Evolutionary conservation across 2,888 invertebrate species (phyloP), one percentile per base, ranked within the genome.

Genomic region (Drosophila neonasuta): DNA sequence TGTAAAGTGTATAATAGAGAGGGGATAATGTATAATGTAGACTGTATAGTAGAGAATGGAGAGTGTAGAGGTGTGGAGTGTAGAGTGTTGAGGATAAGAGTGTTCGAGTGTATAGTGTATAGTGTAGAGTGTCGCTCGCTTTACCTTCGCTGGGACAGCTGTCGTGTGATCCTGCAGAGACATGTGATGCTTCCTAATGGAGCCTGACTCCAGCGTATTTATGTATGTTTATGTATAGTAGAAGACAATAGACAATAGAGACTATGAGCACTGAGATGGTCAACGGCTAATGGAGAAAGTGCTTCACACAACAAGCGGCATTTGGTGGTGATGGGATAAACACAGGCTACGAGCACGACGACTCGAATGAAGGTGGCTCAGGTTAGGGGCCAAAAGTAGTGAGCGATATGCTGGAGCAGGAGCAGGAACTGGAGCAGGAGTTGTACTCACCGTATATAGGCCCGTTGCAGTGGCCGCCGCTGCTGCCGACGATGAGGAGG

Each of bases 391-490:
- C 20, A 3, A 20, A 20, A 20, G 20, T 20, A 20, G 20, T 24
- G 24, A 24, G 6, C 24, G 6, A 34, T 0, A 34, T 1, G 34
- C 5, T 6, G 6, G 2, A 13, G 39, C 39, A 13, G n/a, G 39
- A 13, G 5, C 8, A 8, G 13, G n/a, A 13, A 8, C 13, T 0
- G 7, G 13, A 13, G 0, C 8, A 13, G 13, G 11, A 8, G 9
- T 8, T 13, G 15, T 2, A 88, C 91, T 88, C 88, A 93, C 93
- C 93, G 93, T 93, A 91, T 93, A 92, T 77, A 92, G 90, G 86
- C 88, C 87, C 78, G 92, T 77, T 86, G 88, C 81, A 68, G 88
- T 86, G 64, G 86, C 82, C 67, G 88, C 86, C 68, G 79, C 76
- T 77, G 77, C 77, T 51, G 77, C 68, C 63, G 77, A 66, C 62